Base-by-base conservation (phyloP, 2,888 invertebrate genomes). In the Acanthosoma haemorrhoidale region DNA sequence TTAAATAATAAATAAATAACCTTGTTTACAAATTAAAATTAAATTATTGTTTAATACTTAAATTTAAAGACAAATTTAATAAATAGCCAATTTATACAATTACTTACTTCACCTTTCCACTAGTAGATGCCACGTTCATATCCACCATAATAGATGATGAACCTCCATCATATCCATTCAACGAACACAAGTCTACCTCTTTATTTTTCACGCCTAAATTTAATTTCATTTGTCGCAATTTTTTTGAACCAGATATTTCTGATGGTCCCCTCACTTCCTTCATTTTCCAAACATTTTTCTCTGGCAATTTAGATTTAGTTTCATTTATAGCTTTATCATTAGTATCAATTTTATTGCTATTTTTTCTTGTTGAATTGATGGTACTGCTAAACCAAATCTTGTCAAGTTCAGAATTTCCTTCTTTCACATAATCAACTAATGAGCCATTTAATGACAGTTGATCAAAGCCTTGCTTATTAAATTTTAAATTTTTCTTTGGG, bases 181-280 rank as follows among this genome's bases (percentile, higher is more conserved):
- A 36, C n/a, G 67, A 43, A 16, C 34, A 34, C 67, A 67, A 36
- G 25, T 67, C 51, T 9, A 67, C 67, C n/a, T 13, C 32, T 51
- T 38, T 64, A 29, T 43, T 21, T 29, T 72, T 70, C 70, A 68
- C 31, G 39, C 63, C 41, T 31, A 69, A 29, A 13, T 43, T 18
- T 36, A 73, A 61, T 36, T 63, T 71, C 70, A 71, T 68, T 61
- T 73, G 73, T 15, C 66, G 68, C 34, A 73, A 38, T 41, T 61
- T 71, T 38, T 70, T 66, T 1, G 66, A 68, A 11, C 66, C 68
- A 13, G 67, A 57, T 29, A 57, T 51, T 38, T 72, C 73, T 43
- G 68, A 58, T 60, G 74, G 74, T 59, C 72, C 71, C 71, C 71
- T 72, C 64, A 71, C 41, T 72, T 70, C 74, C 73, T 59, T 74